phyloP scores from a whole-genome alignment of 1,140 invertebrate species.

The Vanessa tameamea region DNA sequence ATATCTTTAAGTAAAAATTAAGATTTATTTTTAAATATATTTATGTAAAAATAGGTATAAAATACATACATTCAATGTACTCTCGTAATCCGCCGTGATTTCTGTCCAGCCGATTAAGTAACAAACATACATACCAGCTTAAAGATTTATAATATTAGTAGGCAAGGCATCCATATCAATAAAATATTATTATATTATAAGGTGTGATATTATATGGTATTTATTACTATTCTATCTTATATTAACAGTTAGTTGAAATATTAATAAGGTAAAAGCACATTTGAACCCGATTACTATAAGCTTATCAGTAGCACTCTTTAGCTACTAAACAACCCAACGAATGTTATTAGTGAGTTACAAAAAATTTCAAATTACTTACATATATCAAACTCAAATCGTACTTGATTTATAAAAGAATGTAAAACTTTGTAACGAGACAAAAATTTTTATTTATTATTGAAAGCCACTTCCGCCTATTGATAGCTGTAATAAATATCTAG shows the following conservation, averaged over 20 bases:
- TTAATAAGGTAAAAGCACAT: slow-evolving; percentile 7
- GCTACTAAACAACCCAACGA: background rate
- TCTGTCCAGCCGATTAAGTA: no score
- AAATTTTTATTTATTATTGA: slow-evolving; percentile 2
- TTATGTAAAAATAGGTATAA: no score
- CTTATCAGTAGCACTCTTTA: slow-evolving; percentile 20
- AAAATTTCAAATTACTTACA: background rate
- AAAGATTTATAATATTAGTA: no score
- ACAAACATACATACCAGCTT: no score
- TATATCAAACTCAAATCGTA: background rate
- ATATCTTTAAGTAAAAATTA: no score
- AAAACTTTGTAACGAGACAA: no score
- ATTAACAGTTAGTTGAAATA: background rate
- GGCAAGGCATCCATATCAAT: no score
- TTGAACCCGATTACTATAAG: slow-evolving; percentile 13
- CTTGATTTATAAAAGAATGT: background rate
- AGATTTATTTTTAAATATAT: no score
- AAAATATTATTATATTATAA: no score
- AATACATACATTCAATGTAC: no score
- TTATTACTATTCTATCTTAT: background rate
- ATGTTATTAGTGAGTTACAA: background rate
- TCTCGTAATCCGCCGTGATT: no score
- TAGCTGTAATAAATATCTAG: no score
- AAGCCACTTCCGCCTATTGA: background rate
- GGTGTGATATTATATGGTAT: background rate